Percentiles rank a stretch among this genome's conserved stretches.
Conservation (phyloP, 2,113 vertebrate genomes). For the Alosa alosa region DNA sequence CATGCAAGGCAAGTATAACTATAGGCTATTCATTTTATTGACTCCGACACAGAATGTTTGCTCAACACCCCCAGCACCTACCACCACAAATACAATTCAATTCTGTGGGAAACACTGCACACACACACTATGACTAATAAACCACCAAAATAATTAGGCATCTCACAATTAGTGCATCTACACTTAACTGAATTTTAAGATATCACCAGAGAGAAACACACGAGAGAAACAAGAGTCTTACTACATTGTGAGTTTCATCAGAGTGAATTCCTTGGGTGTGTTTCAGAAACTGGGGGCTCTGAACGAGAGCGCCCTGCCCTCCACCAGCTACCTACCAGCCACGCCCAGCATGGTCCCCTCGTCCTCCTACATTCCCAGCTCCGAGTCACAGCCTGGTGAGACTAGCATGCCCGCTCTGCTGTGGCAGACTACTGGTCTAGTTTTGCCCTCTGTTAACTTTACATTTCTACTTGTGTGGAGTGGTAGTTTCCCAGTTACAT, state of each 20-base stretch:
- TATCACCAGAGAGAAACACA: not conserved
- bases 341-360: slow-evolving; percentile 95
- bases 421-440: not conserved
- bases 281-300: slow-evolving; percentile 90
- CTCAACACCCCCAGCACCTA: too few relatives aligned
- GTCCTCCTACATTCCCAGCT: slow-evolving; percentile 91
- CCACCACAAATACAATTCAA: too few relatives aligned
- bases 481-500: not conserved
- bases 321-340: slow-evolving; percentile 96
- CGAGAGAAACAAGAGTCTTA: not conserved
- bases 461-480: not conserved
- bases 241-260: not conserved
- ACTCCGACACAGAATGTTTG: too few relatives aligned
- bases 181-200: not conserved
- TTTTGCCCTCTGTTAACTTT: not conserved
- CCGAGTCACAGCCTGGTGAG: slow-evolving; percentile 79
- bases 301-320: slow-evolving; percentile 88
- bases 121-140: not conserved
- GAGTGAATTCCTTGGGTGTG: slow-evolving; percentile 16
- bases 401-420: not conserved
- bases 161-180: too few relatives aligned
- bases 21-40: too few relatives aligned
- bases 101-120: not conserved
- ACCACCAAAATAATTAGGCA: too few relatives aligned
- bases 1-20: too few relatives aligned